These are phyloP conservation scores for Heliocidaris tuberculata DNA, from an alignment of 35 echinoderm and acorn worm genomes.

Conservation along the genomic window DNA sequence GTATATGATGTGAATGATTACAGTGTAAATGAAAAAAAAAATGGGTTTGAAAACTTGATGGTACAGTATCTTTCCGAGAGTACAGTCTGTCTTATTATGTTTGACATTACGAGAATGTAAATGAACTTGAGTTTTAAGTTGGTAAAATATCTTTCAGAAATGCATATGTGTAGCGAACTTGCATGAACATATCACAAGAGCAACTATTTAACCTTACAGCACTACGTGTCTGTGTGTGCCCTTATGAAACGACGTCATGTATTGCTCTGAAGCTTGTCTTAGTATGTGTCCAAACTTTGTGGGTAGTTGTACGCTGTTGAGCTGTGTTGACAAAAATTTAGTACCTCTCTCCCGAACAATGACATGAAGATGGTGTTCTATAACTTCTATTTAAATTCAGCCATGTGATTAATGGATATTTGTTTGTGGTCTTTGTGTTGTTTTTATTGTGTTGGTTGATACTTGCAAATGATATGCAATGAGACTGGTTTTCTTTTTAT, in stretches of 20 bases:
- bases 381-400: neutral
- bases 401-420: neutral
- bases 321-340: neutral
- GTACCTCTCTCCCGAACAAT: neutral
- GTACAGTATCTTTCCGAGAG: neutral
- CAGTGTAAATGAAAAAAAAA: neutral
- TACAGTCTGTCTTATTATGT: neutral
- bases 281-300: neutral
- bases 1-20: neutral
- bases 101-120: neutral
- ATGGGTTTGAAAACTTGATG: neutral
- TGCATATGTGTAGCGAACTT: neutral
- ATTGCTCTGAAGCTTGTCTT: neutral
- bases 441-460: neutral
- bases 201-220: conserved; percentile 24
- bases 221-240: conserved; percentile 1
- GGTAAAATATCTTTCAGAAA: neutral
- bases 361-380: neutral
- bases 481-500: neutral
- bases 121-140: neutral
- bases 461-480: conserved; percentile 15
- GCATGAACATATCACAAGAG: neutral
- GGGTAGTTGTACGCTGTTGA: neutral
- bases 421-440: neutral
- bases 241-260: neutral